Evolutionary conservation across 2,888 invertebrate genomes (phyloP).

Genomic region (Volucella inanis): DNA sequence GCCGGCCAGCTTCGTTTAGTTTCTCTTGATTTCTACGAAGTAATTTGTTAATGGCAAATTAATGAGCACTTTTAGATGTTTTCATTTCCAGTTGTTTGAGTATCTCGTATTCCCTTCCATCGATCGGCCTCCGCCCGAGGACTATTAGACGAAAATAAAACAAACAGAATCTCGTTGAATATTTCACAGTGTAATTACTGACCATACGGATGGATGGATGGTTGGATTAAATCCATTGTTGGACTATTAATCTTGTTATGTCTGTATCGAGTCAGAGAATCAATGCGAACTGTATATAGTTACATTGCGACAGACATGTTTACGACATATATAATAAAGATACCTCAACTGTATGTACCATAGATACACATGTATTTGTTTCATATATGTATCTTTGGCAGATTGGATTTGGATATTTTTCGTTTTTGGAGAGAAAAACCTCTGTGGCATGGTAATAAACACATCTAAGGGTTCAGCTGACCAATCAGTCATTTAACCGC

Average conservation of each 20-base stretch:
- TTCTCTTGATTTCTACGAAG: slow-evolving; percentile 65
- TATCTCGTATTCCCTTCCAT: slow-evolving; percentile 20
- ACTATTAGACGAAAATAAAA: slow-evolving; percentile 66
- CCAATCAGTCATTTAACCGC: slow-evolving; percentile 74
- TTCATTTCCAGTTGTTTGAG: slow-evolving; percentile 59
- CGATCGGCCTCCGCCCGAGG: slow-evolving; percentile 49
- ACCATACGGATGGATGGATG: slow-evolving; percentile 37
- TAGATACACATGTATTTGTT: no score
- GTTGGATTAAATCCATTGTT: slow-evolving; percentile 43
- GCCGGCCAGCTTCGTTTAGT: slow-evolving; percentile 54
- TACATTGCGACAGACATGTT: slow-evolving; percentile 72
- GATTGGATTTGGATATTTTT: slow-evolving; percentile 48
- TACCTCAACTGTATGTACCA: no score
- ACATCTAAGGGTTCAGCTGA: slow-evolving; percentile 59
- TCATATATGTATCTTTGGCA: slow-evolving; percentile 43
- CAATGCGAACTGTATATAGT: slow-evolving; percentile 66
- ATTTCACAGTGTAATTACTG: slow-evolving; percentile 72
- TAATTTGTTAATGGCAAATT: slow-evolving; percentile 73
- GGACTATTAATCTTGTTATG: slow-evolving; percentile 66
- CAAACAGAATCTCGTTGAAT: slow-evolving; percentile 71
- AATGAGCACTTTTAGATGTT: slow-evolving; percentile 71
- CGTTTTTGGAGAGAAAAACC: slow-evolving; percentile 37
- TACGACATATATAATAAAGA: no score
- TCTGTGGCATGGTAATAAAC: slow-evolving; percentile 69
- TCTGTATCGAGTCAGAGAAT: slow-evolving; percentile 47